A percentile compares a stretch with the other conserved stretches of the same genome.
phyloP scores from a whole-genome alignment of 2,797 vertebrate species.

The Hylomyscus alleni region DNA sequence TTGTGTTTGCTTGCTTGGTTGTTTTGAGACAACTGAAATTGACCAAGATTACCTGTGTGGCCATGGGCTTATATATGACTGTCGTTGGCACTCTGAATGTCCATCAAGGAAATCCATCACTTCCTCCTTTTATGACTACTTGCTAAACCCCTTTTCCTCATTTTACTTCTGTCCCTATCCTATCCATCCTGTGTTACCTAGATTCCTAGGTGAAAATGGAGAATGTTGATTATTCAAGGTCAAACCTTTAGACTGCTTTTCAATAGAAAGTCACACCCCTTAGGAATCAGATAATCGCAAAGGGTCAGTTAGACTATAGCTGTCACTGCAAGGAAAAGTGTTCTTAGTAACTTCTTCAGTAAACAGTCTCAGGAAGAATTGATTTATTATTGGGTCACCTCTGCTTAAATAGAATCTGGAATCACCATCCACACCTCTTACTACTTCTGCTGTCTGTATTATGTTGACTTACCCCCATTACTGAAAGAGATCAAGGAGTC shows the following conservation, averaged over 20 bases:
- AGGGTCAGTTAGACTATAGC: not conserved
- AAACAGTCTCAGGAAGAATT: slow-evolving; percentile 41
- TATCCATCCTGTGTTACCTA: not conserved
- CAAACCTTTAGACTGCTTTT: slow-evolving; percentile 2
- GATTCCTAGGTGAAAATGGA: not conserved
- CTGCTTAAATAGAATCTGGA: slow-evolving; percentile 43
- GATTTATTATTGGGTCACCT: not conserved
- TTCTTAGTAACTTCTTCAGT: not conserved
- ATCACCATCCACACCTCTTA: not conserved
- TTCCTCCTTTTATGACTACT: not conserved
- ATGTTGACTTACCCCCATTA: not conserved
- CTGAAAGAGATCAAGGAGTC: not conserved
- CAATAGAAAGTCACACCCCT: not conserved
- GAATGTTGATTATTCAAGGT: not conserved
- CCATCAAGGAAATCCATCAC: not conserved
- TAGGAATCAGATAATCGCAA: not conserved
- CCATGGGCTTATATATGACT: not conserved
- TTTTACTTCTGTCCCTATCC: not conserved
- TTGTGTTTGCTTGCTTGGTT: not conserved
- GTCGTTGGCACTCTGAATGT: not conserved
- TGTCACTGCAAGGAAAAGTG: not conserved
- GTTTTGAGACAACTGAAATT: not conserved
- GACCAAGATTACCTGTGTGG: not conserved
- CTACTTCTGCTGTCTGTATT: not conserved
- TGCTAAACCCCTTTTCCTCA: not conserved